phyloP scores from a whole-genome alignment of 1,140 invertebrate species.

The Cotesia glomerata region DNA sequence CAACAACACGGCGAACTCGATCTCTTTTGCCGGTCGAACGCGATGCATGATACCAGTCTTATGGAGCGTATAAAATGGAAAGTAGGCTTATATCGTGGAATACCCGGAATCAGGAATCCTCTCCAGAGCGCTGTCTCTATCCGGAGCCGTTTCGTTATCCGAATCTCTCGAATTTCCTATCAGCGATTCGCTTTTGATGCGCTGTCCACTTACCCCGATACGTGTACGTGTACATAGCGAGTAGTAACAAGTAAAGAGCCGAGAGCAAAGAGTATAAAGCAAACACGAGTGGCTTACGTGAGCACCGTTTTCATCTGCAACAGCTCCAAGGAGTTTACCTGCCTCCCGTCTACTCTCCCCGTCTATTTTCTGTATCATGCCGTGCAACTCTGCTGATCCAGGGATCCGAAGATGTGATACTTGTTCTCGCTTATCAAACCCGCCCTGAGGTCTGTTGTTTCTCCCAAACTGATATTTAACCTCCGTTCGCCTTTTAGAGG shows the following conservation, averaged over 20 bases:
- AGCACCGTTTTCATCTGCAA: not conserved
- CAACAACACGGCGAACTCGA: not conserved
- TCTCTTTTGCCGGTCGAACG: not conserved
- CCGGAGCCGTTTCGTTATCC: not conserved
- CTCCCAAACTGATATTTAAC: too few species aligned
- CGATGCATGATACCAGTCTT: not conserved
- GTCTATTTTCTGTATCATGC: not conserved
- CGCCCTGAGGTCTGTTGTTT: too few species aligned
- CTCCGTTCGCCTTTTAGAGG: too few species aligned
- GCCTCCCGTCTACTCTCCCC: not conserved
- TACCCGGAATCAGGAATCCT: too few species aligned
- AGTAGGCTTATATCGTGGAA: too few species aligned
- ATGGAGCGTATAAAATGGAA: not conserved
- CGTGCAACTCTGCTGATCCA: too few species aligned
- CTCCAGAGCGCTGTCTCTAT: not conserved
- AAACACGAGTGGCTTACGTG: constrained; percentile 7
- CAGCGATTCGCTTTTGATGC: not conserved
- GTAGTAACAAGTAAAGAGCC: too few species aligned
- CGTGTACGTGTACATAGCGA: too few species aligned
- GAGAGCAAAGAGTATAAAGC: not conserved
- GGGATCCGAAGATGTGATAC: too few species aligned
- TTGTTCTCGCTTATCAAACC: too few species aligned
- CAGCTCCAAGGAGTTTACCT: not conserved
- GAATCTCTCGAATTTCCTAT: not conserved
- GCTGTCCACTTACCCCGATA: not conserved